Percentiles rank a stretch among this genome's conserved stretches.
These are phyloP conservation scores for Philereme transversata DNA, from an alignment of 2,888 invertebrate species.

Conservation along the genomic window DNA sequence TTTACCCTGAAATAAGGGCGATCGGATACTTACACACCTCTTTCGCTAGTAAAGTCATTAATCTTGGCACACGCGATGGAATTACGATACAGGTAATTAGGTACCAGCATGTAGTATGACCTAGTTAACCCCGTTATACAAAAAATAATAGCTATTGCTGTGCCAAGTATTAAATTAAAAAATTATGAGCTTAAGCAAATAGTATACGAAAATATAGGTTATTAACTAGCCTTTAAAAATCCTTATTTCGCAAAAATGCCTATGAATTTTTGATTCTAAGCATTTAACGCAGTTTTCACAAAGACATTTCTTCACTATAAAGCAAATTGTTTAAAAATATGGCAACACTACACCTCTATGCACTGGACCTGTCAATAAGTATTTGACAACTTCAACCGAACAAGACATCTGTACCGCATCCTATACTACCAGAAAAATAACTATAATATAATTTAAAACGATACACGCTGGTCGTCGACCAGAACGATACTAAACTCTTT, in stretches of 20 bases:
- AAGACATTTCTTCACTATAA: not conserved
- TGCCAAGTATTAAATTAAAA: conserved; percentile 7
- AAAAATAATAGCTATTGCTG: conserved; percentile 12
- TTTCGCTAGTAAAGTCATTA: conserved; percentile 49
- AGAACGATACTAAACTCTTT: conserved; percentile 31
- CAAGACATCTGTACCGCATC: conserved; percentile 51
- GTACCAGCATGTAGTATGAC: conserved; percentile 33
- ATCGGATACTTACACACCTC: conserved; percentile 42
- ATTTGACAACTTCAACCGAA: conserved; percentile 60
- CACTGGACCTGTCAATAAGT: conserved; percentile 60
- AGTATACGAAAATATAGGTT: not conserved
- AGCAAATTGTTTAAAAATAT: conserved; percentile 4
- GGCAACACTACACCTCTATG: conserved; percentile 21
- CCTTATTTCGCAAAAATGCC: no score
- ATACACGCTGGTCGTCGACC: conserved; percentile 37
- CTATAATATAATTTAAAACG: conserved; percentile 48
- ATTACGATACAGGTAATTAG: conserved; percentile 43
- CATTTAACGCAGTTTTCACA: no score
- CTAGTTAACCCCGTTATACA: conserved; percentile 27
- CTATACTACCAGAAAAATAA: conserved; percentile 32
- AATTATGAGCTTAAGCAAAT: not conserved
- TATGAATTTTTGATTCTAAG: no score
- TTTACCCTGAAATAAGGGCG: conserved; percentile 37
- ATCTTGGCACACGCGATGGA: conserved; percentile 49
- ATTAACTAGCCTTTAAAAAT: not conserved